These are phyloP conservation scores for Eilema griseolum DNA, from an alignment of 2,888 invertebrate genomes.

Conservation along the genomic window DNA sequence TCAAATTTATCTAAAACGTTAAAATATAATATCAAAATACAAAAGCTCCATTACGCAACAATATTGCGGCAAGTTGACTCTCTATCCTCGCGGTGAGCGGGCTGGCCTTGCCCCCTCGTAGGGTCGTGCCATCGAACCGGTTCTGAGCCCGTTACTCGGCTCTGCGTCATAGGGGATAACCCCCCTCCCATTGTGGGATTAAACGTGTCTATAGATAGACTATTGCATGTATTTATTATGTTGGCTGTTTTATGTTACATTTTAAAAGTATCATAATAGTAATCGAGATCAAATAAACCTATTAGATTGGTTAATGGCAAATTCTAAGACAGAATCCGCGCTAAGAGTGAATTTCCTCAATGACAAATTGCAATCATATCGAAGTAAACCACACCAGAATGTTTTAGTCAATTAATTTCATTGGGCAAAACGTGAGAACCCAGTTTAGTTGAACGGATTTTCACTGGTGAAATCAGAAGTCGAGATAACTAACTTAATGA, in stretches of 20 bases:
- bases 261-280: neutral
- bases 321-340: neutral
- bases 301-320: neutral
- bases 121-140: conserved; percentile 54
- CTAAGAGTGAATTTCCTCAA: neutral
- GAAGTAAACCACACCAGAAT: neutral
- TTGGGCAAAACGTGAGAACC: neutral
- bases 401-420: neutral
- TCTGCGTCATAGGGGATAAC: conserved; percentile 44
- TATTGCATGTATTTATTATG: neutral
- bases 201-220: neutral
- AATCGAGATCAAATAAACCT: neutral
- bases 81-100: conserved; percentile 48
- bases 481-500: too few relatives aligned
- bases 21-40: conserved; percentile 21
- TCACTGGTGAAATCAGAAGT: neutral
- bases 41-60: conserved; percentile 46
- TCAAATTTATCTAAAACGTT: conserved; percentile 10
- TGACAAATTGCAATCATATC: neutral
- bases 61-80: conserved; percentile 38
- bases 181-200: conserved; percentile 5
- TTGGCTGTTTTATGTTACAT: neutral
- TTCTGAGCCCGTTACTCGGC: conserved; percentile 46
- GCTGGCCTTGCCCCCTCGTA: conserved; percentile 53
- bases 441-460: neutral